Evolutionary conservation across 2,888 invertebrate species (phyloP).

Genomic region (Mantis religiosa): DNA sequence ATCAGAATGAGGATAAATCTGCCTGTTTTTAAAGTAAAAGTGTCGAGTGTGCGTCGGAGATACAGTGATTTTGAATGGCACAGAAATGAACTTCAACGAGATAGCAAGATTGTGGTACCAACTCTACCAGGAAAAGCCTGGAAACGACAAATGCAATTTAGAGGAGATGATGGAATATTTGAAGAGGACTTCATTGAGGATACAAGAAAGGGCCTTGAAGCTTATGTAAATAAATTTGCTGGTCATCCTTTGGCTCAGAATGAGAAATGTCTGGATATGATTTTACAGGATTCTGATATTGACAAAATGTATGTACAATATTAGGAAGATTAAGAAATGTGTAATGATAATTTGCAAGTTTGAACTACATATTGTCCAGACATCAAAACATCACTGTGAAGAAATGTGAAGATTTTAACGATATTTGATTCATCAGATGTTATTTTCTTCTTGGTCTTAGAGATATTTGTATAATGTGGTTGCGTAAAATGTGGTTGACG

Average conservation of each 20-base stretch:
- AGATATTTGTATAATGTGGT: background rate
- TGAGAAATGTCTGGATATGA: conserved; percentile 98
- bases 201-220: conserved; percentile 92
- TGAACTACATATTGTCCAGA: background rate
- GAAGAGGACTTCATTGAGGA: conserved; percentile 99
- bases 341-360: conserved; percentile 49
- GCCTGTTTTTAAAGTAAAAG: conserved; percentile 98
- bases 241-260: conserved; percentile 98
- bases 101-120: conserved; percentile 99
- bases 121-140: conserved; percentile 96
- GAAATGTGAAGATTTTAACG: background rate
- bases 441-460: background rate
- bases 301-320: conserved; percentile 99
- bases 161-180: conserved; percentile 98
- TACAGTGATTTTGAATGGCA: conserved; percentile 99
- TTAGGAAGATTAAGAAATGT: conserved; percentile 97
- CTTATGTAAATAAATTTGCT: conserved; percentile 98
- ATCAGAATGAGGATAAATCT: no score
- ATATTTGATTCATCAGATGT: conserved; percentile 2
- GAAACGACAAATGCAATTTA: conserved; percentile 96
- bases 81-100: conserved; percentile 95
- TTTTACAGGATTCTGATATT: conserved; percentile 94
- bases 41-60: conserved; percentile 92
- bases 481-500: background rate
- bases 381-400: background rate